phyloP scores from a whole-genome alignment of 2,797 vertebrate genomes.

The Manis pentadactyla region DNA sequence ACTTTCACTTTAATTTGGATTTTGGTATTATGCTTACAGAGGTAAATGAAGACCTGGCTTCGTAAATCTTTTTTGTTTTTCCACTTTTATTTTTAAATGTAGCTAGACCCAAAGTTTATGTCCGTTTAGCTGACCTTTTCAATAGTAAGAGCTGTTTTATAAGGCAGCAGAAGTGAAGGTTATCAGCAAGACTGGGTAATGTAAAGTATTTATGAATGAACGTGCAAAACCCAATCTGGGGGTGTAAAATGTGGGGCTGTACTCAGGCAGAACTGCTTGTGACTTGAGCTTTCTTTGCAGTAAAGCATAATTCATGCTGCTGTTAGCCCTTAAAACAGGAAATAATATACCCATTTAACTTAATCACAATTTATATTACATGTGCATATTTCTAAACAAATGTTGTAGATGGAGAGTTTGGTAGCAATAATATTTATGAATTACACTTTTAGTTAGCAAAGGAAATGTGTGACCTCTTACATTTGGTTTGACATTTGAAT shows the following conservation, averaged over 20 bases:
- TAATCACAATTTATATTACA: conserved; percentile 92
- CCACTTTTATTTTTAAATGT: conserved; percentile 62
- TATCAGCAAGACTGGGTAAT: conserved; percentile 65
- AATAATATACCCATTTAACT: conserved; percentile 92
- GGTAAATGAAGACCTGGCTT: conserved; percentile 54
- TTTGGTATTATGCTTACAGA: conserved; percentile 46
- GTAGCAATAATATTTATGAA: conserved; percentile 94
- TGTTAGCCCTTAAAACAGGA: conserved; percentile 91
- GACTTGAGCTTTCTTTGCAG: conserved; percentile 86
- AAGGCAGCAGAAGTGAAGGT: conserved; percentile 77
- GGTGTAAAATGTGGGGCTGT: conserved; percentile 75
- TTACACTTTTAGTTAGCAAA: conserved; percentile 93
- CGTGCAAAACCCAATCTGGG: conserved; percentile 72
- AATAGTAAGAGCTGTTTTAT: conserved; percentile 74
- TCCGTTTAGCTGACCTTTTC: conserved; percentile 70
- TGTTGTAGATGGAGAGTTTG: conserved; percentile 91
- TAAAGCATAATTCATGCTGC: conserved; percentile 90
- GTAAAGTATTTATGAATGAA: conserved; percentile 83
- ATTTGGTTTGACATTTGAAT: conserved; percentile 92
- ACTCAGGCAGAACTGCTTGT: conserved; percentile 76
- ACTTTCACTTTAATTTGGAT: conserved; percentile 51
- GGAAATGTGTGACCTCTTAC: conserved; percentile 92
- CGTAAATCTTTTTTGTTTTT: conserved; percentile 67
- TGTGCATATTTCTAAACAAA: conserved; percentile 92
- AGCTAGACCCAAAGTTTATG: conserved; percentile 66